These are phyloP conservation scores for Anolis sagrei DNA, from an alignment of 2,113 vertebrate genomes.

Conservation along the genomic window DNA sequence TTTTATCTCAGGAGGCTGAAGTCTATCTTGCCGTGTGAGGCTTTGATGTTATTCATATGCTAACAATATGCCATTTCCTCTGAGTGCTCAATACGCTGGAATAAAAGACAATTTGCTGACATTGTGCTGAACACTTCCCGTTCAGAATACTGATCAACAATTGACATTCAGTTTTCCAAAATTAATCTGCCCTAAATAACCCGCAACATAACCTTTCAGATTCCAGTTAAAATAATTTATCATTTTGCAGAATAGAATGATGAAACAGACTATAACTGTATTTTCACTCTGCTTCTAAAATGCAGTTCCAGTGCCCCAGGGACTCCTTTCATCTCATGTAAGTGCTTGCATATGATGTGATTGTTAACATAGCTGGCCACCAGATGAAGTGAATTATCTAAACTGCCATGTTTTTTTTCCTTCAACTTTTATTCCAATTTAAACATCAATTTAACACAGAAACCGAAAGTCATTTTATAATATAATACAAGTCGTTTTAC, in stretches of 20 bases:
- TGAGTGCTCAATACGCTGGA: slow-evolving; percentile 61
- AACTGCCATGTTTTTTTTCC: slow-evolving; percentile 75
- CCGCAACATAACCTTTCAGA: slow-evolving; percentile 65
- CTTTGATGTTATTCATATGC: slow-evolving; percentile 80
- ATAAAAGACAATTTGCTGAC: slow-evolving; percentile 78
- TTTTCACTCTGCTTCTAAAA: slow-evolving; percentile 75
- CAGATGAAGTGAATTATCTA: slow-evolving; percentile 85
- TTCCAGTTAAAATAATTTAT: slow-evolving; percentile 78
- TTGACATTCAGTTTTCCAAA: slow-evolving; percentile 59
- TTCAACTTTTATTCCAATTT: slow-evolving; percentile 81
- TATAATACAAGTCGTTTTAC: slow-evolving; percentile 68
- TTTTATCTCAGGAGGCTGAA: slow-evolving; percentile 70
- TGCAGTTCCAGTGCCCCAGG: slow-evolving; percentile 73
- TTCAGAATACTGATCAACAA: slow-evolving; percentile 73
- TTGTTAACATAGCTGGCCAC: slow-evolving; percentile 85
- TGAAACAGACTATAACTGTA: slow-evolving; percentile 75
- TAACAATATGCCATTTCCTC: slow-evolving; percentile 77
- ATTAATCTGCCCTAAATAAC: slow-evolving; percentile 60
- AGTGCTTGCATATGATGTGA: slow-evolving; percentile 80
- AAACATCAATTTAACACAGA: slow-evolving; percentile 82
- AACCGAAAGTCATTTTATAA: slow-evolving; percentile 77
- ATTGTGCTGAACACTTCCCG: slow-evolving; percentile 60
- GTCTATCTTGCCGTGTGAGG: slow-evolving; percentile 63
- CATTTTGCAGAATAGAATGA: slow-evolving; percentile 73
- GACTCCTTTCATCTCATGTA: slow-evolving; percentile 80